Conservation (phyloP, 37 sponge, comb jelly and placozoan genomes). For the Crambe crambe region DNA sequence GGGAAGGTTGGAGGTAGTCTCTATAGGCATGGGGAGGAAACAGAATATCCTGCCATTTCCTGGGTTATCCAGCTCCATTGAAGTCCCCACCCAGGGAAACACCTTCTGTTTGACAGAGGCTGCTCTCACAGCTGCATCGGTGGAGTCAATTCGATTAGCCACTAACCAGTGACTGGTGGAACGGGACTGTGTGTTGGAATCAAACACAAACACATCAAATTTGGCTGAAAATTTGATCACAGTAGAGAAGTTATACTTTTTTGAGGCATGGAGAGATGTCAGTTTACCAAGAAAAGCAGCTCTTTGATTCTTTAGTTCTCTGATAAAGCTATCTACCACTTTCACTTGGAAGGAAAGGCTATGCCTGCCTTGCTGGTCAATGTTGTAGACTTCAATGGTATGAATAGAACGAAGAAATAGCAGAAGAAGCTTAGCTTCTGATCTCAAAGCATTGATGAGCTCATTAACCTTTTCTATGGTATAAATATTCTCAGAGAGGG, state of each 20-base stretch:
- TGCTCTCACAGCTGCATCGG: background rate
- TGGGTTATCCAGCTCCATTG: slow-evolving; percentile 13
- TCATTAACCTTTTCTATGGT: slow-evolving; percentile 18
- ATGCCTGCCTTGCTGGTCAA: background rate
- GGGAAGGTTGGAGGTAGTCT: too few species aligned
- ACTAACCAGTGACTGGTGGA: slow-evolving; percentile 28
- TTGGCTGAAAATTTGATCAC: background rate
- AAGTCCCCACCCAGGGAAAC: slow-evolving; percentile 49
- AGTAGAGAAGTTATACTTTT: background rate
- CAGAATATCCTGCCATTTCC: slow-evolving; percentile 47
- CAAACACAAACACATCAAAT: slow-evolving; percentile 10
- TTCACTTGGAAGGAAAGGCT: background rate
- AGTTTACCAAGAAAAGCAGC: background rate
- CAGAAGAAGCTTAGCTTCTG: slow-evolving; percentile 49
- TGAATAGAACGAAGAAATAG: slow-evolving; percentile 56
- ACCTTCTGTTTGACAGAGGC: slow-evolving; percentile 25
- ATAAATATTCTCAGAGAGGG: slow-evolving; percentile 41
- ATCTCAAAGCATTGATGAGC: slow-evolving; percentile 28
- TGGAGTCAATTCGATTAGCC: slow-evolving; percentile 16
- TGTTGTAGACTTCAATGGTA: slow-evolving; percentile 36
- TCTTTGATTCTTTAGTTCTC: background rate
- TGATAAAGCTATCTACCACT: background rate
- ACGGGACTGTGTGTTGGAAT: background rate
- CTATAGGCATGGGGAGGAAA: too few species aligned
- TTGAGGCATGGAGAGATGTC: background rate